Evolutionary conservation across 1,140 invertebrate species (phyloP), one percentile per base, ranked within the genome.

Genomic region (Trachelipus rathkii): DNA sequence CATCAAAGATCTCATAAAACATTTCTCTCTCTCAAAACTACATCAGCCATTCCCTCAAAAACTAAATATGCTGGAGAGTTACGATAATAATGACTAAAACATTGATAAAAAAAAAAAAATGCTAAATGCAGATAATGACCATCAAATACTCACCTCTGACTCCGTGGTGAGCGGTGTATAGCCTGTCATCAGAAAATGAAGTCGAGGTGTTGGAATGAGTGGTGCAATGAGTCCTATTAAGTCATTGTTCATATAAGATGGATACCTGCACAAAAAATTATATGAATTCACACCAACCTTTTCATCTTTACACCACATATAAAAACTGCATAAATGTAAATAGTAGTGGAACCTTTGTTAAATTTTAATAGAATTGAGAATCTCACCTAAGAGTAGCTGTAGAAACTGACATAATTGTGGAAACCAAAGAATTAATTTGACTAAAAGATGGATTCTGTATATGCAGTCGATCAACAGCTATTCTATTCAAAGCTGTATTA

Each of bases 171-270:
- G 87, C 0, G 97, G 97, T 15, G 97, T 98, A 84, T 97, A 98
- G 9, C 97, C 97, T 10, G 97, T 98, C 95, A 99, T 99, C 0
- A 99, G 87, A 84, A 99, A 99, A 87, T 99, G 97, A 46, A 99
- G 87, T 15, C 95, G 88, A 43, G 97, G 97, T 0, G 96, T 98
- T 0, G 97, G 97, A 82, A 99, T 98, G 0, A 99, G 87, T 0
- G 96, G 95, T 19, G 95, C 95, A 81, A 98, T 95, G 73, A 99
- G 87, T 67, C 96, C 95, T 85, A 97, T 95, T 44, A 99, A 87
- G 87, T 98, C 96, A 85, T 99, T 99, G 85, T 99, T 98, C 95
- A 99, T 98, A 85, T 98, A 98, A 1, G 95, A 96, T 21, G 97
- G 97, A 88, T 98, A 99, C 81, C 95, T 91, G 80, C 87, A 81